Percentiles rank a stretch among this genome's conserved stretches.
These are phyloP conservation scores for Thelohanellus kitauei DNA, from an alignment of 30 jellyfish, hydroid and myxozoan genomes.

Conservation along the genomic window DNA sequence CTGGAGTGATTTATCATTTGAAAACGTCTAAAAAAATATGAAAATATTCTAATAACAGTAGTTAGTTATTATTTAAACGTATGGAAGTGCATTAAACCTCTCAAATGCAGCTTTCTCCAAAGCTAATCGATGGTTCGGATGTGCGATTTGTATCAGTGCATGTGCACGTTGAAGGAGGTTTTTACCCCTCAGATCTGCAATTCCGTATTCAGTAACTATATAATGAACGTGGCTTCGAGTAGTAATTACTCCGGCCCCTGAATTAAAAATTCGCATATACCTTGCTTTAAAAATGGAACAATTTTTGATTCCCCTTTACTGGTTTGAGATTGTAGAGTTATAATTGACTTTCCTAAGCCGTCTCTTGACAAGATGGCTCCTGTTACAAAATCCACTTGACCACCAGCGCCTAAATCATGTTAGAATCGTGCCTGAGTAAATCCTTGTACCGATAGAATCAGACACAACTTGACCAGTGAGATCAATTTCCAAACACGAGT, in stretches of 20 bases:
- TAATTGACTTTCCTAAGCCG: slow-evolving; percentile 31
- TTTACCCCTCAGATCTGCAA: slow-evolving; percentile 27
- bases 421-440: slow-evolving; percentile 17
- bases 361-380: slow-evolving; percentile 30
- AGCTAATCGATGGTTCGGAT: slow-evolving; percentile 34
- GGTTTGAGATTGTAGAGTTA: slow-evolving; percentile 26
- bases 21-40: too few relatives aligned
- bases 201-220: slow-evolving; percentile 38
- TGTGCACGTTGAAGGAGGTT: slow-evolving; percentile 39
- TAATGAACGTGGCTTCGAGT: slow-evolving; percentile 38
- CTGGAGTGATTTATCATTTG: too few relatives aligned
- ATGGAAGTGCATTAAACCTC: slow-evolving; percentile 37
- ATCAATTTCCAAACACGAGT: slow-evolving; percentile 42
- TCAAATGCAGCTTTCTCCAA: slow-evolving; percentile 37
- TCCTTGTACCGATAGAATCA: slow-evolving; percentile 38
- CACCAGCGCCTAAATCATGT: slow-evolving; percentile 24
- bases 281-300: slow-evolving; percentile 28
- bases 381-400: slow-evolving; percentile 33
- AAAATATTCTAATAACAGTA: too few relatives aligned
- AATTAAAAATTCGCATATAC: slow-evolving; percentile 2
- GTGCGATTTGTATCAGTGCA: slow-evolving; percentile 30
- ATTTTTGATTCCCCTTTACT: slow-evolving; percentile 28
- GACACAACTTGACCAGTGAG: slow-evolving; percentile 40
- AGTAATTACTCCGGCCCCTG: slow-evolving; percentile 37
- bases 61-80: too few relatives aligned